Percentiles rank a stretch among this genome's conserved stretches.
These are phyloP conservation scores for Agapornis canus DNA, from an alignment of 2,797 vertebrate species.

Conservation along the genomic window DNA sequence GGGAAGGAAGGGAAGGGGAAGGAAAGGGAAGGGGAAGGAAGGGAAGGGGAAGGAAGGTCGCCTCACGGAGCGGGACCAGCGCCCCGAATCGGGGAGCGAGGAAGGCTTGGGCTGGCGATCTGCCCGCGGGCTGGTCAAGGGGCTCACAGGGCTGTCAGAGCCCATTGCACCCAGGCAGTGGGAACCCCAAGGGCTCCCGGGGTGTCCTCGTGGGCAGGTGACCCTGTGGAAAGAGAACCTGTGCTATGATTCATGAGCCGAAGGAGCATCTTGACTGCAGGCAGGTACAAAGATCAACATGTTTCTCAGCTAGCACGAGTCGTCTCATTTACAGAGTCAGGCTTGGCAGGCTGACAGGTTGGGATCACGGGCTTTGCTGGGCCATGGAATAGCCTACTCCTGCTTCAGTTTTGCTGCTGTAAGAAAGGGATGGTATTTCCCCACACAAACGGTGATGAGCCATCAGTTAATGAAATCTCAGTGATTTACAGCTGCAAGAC, in stretches of 20 bases:
- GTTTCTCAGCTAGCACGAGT: fast-evolving
- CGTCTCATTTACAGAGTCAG: fast-evolving
- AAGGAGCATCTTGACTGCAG: neutral
- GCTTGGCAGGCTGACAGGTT: neutral
- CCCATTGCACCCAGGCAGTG: fast-evolving
- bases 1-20: neutral
- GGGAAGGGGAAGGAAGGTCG: neutral
- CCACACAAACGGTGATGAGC: fast-evolving
- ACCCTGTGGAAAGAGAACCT: neutral
- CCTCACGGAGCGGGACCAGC: neutral
- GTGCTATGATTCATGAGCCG: fast-evolving
- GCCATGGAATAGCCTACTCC: neutral
- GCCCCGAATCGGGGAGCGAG: neutral
- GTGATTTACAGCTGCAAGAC: neutral
- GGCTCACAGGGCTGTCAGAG: neutral
- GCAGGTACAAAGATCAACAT: neutral
- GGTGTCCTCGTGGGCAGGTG: neutral
- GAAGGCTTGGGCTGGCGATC: neutral
- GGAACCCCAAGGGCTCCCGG: neutral
- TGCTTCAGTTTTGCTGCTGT: neutral
- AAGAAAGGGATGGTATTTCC: neutral
- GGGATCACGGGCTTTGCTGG: neutral
- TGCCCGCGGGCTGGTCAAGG: neutral
- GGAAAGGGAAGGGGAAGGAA: neutral
- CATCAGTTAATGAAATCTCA: neutral